These are phyloP conservation scores for Pelmatolapia mariae DNA, from an alignment of 2,113 vertebrate genomes.

Conservation along the genomic window DNA sequence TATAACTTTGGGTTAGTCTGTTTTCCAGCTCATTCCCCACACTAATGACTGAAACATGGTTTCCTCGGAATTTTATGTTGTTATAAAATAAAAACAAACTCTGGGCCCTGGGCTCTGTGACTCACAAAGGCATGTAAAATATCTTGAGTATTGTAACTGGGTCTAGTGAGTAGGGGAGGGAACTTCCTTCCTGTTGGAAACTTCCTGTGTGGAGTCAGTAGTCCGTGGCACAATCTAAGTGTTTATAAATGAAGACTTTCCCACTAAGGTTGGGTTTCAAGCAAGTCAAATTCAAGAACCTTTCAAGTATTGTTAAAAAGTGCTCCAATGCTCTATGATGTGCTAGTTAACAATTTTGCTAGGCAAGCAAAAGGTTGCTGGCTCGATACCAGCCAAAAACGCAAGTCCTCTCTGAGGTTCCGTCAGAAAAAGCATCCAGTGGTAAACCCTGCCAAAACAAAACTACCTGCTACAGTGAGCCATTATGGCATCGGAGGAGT, in stretches of 20 bases:
- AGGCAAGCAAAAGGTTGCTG: not conserved
- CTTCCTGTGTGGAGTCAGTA: slow-evolving; percentile 45
- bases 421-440: not conserved
- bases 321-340: not conserved
- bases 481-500: not conserved
- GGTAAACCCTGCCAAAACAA: not conserved
- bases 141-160: slow-evolving; percentile 21
- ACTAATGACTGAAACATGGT: not conserved
- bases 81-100: not conserved
- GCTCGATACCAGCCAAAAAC: not conserved
- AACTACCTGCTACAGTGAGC: not conserved
- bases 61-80: not conserved
- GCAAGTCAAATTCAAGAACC: not conserved
- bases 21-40: not conserved
- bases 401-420: not conserved
- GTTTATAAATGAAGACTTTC: not conserved
- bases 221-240: not conserved
- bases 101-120: not conserved
- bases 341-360: not conserved
- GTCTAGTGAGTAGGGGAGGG: slow-evolving; percentile 43
- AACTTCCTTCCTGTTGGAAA: slow-evolving; percentile 70
- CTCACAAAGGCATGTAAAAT: slow-evolving; percentile 24
- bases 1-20: not conserved
- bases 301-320: not conserved
- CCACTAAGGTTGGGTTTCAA: not conserved